Conservation (phyloP, 2,888 invertebrate genomes). For the Terebella lapidaria region DNA sequence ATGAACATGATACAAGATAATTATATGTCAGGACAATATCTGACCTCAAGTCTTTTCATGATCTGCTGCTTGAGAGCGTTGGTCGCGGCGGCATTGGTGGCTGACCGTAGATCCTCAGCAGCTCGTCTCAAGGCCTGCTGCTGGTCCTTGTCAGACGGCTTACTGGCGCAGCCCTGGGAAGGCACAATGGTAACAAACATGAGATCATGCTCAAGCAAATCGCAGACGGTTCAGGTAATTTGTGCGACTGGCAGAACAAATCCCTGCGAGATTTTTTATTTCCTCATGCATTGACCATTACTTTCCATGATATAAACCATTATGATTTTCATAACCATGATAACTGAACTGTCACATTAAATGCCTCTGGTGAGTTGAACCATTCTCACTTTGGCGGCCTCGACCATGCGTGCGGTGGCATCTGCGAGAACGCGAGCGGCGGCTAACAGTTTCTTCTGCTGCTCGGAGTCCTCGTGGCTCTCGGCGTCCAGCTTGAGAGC, state of each 20-base stretch:
- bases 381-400: conserved; percentile 73
- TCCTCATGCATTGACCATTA: too few relatives aligned
- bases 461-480: conserved; percentile 75
- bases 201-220: neutral
- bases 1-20: too few relatives aligned
- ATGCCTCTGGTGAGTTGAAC: too few relatives aligned
- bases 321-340: too few relatives aligned
- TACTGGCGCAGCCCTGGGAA: conserved; percentile 72
- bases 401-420: conserved; percentile 94
- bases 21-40: too few relatives aligned
- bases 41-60: conserved; percentile 63
- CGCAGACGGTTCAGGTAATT: neutral
- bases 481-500: conserved; percentile 94
- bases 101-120: conserved; percentile 87
- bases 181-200: too few relatives aligned
- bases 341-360: too few relatives aligned
- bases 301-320: too few relatives aligned
- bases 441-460: conserved; percentile 82
- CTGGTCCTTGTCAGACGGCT: conserved; percentile 74
- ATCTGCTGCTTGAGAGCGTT: conserved; percentile 71
- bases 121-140: conserved; percentile 81
- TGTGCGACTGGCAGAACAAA: neutral
- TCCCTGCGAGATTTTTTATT: too few relatives aligned
- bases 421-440: conserved; percentile 92
- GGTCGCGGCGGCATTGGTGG: conserved; percentile 79